Percentiles rank a stretch among this genome's conserved stretches.
These are phyloP conservation scores for Doryteuthis pealeii DNA, from an alignment of 1,140 invertebrate species.

Conservation along the genomic window DNA sequence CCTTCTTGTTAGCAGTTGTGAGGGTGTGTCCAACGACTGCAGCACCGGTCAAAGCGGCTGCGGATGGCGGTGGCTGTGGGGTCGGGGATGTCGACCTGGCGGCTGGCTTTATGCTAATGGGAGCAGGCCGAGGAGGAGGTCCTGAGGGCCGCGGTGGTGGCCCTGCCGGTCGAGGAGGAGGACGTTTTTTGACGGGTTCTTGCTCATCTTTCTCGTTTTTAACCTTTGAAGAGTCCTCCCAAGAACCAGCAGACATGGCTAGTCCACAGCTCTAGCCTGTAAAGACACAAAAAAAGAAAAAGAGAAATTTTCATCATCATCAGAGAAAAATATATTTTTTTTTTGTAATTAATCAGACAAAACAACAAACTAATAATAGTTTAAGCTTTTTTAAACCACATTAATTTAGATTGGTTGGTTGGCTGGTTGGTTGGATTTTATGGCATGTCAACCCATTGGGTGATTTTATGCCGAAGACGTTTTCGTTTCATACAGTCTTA, in stretches of 20 bases:
- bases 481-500: too few relatives aligned
- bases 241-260: constrained; percentile 53
- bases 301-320: not conserved
- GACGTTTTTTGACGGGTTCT: not conserved
- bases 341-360: not conserved
- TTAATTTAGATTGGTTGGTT: not conserved
- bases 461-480: too few relatives aligned
- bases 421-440: too few relatives aligned
- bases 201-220: constrained; percentile 30
- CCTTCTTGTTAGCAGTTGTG: constrained; percentile 4
- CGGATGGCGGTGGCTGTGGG: constrained; percentile 30
- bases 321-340: not conserved
- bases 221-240: constrained; percentile 49
- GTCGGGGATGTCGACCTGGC: constrained; percentile 24
- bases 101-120: constrained; percentile 22
- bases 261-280: constrained; percentile 31
- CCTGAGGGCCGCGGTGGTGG: constrained; percentile 18
- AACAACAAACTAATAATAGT: not conserved
- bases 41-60: not conserved
- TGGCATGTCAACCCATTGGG: too few relatives aligned
- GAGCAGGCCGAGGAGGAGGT: not conserved
- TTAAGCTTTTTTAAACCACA: not conserved
- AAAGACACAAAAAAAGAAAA: constrained; percentile 23
- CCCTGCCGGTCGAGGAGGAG: constrained; percentile 1
- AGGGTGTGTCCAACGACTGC: not conserved